These are phyloP conservation scores for Micropoecilia bifurca DNA, from an alignment of 2,797 vertebrate species.

Conservation along the genomic window DNA sequence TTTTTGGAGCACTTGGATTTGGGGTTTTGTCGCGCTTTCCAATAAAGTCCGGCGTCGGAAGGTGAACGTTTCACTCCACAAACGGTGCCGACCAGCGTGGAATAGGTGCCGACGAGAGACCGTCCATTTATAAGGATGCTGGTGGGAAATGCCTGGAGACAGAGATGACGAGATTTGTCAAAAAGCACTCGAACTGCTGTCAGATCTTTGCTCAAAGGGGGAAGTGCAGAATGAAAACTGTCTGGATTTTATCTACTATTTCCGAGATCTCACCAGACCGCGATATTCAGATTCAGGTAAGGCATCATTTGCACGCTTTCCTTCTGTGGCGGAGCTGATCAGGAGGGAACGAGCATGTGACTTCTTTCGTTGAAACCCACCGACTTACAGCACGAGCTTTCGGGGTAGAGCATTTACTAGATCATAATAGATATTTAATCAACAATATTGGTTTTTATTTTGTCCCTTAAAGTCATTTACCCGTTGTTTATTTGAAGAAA, in stretches of 20 bases:
- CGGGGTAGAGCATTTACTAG: neutral
- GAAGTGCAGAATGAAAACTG: conserved; percentile 96
- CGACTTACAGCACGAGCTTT: conserved; percentile 2
- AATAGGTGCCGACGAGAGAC: conserved; percentile 79
- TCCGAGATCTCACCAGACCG: conserved; percentile 93
- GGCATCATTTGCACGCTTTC: conserved; percentile 24
- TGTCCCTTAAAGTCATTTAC: neutral
- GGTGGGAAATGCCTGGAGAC: conserved; percentile 98
- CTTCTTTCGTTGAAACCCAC: conserved; percentile 13
- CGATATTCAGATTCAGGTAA: conserved; percentile 93
- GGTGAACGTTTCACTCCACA: conserved; percentile 46
- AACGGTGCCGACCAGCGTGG: conserved; percentile 53
- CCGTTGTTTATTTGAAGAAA: neutral
- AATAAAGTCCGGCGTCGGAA: conserved; percentile 38
- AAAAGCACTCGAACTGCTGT: conserved; percentile 96
- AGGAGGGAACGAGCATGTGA: conserved; percentile 12
- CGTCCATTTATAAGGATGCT: conserved; percentile 93
- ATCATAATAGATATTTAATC: neutral
- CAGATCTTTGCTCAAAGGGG: conserved; percentile 94
- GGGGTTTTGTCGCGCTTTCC: conserved; percentile 5
- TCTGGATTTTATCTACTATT: conserved; percentile 95
- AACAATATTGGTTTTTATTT: neutral
- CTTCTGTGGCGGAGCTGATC: neutral
- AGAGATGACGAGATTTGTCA: conserved; percentile 98
- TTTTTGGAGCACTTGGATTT: conserved; percentile 35